These are phyloP conservation scores for Silvanus unidentatus DNA, from an alignment of 2,888 invertebrate species.

Conservation along the genomic window DNA sequence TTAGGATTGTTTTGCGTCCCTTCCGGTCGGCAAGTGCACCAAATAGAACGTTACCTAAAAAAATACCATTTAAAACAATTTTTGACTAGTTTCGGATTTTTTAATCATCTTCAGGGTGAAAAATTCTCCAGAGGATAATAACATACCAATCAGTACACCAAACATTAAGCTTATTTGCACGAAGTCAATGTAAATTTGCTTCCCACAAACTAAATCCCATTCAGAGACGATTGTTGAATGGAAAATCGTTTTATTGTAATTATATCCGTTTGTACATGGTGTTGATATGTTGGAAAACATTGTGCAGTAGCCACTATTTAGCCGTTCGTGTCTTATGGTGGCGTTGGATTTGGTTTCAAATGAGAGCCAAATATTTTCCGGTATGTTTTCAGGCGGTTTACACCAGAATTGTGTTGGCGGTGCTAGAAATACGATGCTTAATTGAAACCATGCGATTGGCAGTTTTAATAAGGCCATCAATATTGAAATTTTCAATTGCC, in stretches of 20 bases:
- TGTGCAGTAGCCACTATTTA: slow-evolving; percentile 32
- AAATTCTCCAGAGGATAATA: no score
- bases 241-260: slow-evolving; percentile 55
- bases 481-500: slow-evolving; percentile 53
- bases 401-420: slow-evolving; percentile 59
- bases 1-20: slow-evolving; percentile 56
- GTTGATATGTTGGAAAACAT: slow-evolving; percentile 27
- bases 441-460: slow-evolving; percentile 58
- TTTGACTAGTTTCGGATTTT: no score
- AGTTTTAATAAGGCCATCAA: slow-evolving; percentile 55
- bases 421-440: slow-evolving; percentile 58
- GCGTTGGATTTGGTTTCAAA: no score
- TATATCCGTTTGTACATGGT: slow-evolving; percentile 39
- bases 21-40: slow-evolving; percentile 57
- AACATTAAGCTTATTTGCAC: slow-evolving; percentile 59
- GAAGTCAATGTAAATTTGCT: slow-evolving; percentile 52
- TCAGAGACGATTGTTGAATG: slow-evolving; percentile 59
- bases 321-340: slow-evolving; percentile 22
- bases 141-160: slow-evolving; percentile 53
- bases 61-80: no score
- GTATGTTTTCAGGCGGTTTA: slow-evolving; percentile 31
- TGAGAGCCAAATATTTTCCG: slow-evolving; percentile 48
- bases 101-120: background rate
- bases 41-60: slow-evolving; percentile 52
- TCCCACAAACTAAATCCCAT: slow-evolving; percentile 60